phyloP scores from a whole-genome alignment of 2,797 vertebrate species.

The Mastacembelus armatus region DNA sequence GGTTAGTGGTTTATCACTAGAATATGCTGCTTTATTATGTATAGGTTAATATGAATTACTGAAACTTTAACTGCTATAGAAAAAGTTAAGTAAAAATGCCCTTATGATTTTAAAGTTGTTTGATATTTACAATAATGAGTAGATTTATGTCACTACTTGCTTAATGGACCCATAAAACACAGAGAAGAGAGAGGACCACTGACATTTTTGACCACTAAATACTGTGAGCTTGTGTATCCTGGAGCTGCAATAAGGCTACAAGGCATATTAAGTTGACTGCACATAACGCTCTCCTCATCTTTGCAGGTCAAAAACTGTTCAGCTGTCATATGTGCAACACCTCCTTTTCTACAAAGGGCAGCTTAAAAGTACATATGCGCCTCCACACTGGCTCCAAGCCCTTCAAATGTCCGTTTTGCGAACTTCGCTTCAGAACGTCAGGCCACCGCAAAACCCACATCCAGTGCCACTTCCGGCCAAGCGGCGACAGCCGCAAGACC shows the following conservation, averaged over 20 bases:
- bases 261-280: not conserved
- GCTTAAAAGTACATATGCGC: slow-evolving; percentile 98
- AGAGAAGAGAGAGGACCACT: not conserved
- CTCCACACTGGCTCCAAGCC: slow-evolving; percentile 98
- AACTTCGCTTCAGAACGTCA: slow-evolving; percentile 96
- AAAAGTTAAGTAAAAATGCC: not conserved
- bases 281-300: slow-evolving; percentile 18
- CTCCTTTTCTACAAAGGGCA: slow-evolving; percentile 98
- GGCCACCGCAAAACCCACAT: slow-evolving; percentile 98
- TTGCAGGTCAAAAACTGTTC: slow-evolving; percentile 96
- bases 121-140: not conserved
- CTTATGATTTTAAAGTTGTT: not conserved
- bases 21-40: not conserved
- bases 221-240: not conserved
- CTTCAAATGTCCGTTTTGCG: slow-evolving; percentile 97
- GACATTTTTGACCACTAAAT: not conserved
- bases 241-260: not conserved
- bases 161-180: not conserved
- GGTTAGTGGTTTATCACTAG: slow-evolving; percentile 78
- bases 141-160: not conserved
- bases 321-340: slow-evolving; percentile 98
- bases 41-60: not conserved
- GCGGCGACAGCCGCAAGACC: slow-evolving; percentile 84
- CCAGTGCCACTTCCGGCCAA: slow-evolving; percentile 91
- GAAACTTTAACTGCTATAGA: too few relatives aligned